phyloP scores from a whole-genome alignment of 1,140 invertebrate species.

The Coelopa frigida region DNA sequence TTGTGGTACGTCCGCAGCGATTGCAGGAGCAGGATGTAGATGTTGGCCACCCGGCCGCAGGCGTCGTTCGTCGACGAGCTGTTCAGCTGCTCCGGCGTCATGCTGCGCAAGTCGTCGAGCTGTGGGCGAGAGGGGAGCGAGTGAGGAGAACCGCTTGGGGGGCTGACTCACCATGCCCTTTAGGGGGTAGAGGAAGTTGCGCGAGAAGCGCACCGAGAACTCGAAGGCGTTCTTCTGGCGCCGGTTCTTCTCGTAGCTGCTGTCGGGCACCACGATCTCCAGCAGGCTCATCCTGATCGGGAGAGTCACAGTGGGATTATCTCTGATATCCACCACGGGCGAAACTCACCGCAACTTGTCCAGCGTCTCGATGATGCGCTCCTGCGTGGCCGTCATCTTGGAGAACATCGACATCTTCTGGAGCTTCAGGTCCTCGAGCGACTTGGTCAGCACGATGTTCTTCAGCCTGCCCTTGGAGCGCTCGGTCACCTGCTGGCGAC shows the following conservation, averaged over 20 bases:
- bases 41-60: slow-evolving; percentile 25
- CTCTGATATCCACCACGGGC: neutral
- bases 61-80: slow-evolving; percentile 34
- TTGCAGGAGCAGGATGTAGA: slow-evolving; percentile 26
- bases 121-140: neutral
- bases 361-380: slow-evolving; percentile 25
- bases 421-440: slow-evolving; percentile 29
- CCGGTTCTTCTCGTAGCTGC: slow-evolving; percentile 19
- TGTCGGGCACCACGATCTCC: slow-evolving; percentile 19
- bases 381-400: slow-evolving; percentile 28
- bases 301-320: neutral
- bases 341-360: slow-evolving; percentile 22
- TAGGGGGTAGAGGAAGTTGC: slow-evolving; percentile 31
- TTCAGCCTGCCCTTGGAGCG: neutral
- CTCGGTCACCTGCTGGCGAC: neutral
- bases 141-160: neutral
- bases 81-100: slow-evolving; percentile 19
- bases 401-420: slow-evolving; percentile 30
- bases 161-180: slow-evolving; percentile 24
- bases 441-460: slow-evolving; percentile 16
- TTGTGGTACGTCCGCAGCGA: slow-evolving; percentile 25
- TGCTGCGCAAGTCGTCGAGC: slow-evolving; percentile 27
- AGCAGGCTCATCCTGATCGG: slow-evolving; percentile 18
- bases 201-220: slow-evolving; percentile 31
- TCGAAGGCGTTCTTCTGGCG: slow-evolving; percentile 31